Evolutionary conservation across 2,888 invertebrate species (phyloP).

Genomic region (Terebella lapidaria): DNA sequence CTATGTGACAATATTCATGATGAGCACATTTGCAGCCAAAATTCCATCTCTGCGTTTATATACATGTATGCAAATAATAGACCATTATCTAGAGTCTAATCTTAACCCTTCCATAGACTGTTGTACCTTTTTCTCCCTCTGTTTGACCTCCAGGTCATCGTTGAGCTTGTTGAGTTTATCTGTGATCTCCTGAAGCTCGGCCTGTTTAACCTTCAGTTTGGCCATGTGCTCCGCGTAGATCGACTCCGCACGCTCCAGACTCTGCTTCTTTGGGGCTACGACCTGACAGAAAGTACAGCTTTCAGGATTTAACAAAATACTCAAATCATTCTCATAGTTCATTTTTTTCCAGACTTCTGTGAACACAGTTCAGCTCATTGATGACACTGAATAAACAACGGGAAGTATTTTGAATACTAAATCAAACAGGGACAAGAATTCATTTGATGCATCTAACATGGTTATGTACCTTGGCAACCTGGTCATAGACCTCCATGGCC

Average conservation of each 20-base stretch:
- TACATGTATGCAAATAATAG: background rate
- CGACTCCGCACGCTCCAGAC: slow-evolving; percentile 40
- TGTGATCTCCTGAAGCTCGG: slow-evolving; percentile 44
- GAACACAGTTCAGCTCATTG: too few relatives aligned
- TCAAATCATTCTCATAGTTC: too few relatives aligned
- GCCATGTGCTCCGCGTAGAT: slow-evolving; percentile 42
- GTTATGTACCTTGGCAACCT: slow-evolving; percentile 42
- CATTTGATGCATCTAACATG: too few relatives aligned
- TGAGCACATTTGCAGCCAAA: too few relatives aligned
- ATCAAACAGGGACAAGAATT: too few relatives aligned
- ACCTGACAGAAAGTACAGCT: slow-evolving; percentile 29
- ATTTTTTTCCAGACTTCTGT: too few relatives aligned
- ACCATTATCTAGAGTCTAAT: background rate
- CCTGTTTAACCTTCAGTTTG: slow-evolving; percentile 41
- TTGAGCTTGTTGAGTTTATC: slow-evolving; percentile 44
- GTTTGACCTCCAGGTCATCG: slow-evolving; percentile 43
- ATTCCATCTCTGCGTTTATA: background rate
- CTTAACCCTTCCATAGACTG: background rate
- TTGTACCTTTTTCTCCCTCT: slow-evolving; percentile 43
- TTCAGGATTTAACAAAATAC: too few relatives aligned
- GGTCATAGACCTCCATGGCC: slow-evolving; percentile 50
- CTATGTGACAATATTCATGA: slow-evolving; percentile 23
- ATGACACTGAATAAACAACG: too few relatives aligned
- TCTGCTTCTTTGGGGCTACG: slow-evolving; percentile 49
- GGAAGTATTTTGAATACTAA: too few relatives aligned